phyloP scores from a whole-genome alignment of 1,140 invertebrate species.

The Drosophila pruinosa region DNA sequence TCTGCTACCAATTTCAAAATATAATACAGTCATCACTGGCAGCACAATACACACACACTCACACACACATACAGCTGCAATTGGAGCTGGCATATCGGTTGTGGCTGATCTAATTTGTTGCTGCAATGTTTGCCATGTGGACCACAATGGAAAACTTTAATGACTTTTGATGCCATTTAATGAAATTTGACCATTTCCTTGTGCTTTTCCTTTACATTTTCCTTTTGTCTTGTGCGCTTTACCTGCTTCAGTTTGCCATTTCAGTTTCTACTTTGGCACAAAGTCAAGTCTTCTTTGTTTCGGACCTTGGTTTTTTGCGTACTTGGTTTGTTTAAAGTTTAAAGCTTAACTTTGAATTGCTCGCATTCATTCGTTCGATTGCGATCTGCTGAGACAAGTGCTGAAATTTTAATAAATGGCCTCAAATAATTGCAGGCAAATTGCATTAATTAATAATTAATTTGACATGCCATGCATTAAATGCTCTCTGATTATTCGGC shows the following conservation, averaged over 20 bases:
- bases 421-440: slow-evolving; percentile 16
- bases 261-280: neutral
- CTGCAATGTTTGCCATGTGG: neutral
- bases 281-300: neutral
- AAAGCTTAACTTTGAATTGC: neutral
- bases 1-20: slow-evolving; percentile 33
- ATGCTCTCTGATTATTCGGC: neutral
- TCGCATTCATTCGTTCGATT: neutral
- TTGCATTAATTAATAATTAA: slow-evolving; percentile 51
- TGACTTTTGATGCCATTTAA: slow-evolving; percentile 43
- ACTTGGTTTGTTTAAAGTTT: neutral
- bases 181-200: slow-evolving; percentile 43
- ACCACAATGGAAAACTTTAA: slow-evolving; percentile 25
- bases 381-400: slow-evolving; percentile 15
- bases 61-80: neutral
- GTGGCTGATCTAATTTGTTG: slow-evolving; percentile 31
- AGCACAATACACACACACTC: neutral
- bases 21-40: slow-evolving; percentile 17
- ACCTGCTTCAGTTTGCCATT: neutral
- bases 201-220: neutral
- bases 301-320: neutral
- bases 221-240: neutral
- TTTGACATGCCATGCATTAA: slow-evolving; percentile 15
- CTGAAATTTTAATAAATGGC: slow-evolving; percentile 13
- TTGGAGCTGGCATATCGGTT: neutral